Evolutionary conservation across 2,888 invertebrate species (phyloP).

Genomic region (Serrognathus titanus): DNA sequence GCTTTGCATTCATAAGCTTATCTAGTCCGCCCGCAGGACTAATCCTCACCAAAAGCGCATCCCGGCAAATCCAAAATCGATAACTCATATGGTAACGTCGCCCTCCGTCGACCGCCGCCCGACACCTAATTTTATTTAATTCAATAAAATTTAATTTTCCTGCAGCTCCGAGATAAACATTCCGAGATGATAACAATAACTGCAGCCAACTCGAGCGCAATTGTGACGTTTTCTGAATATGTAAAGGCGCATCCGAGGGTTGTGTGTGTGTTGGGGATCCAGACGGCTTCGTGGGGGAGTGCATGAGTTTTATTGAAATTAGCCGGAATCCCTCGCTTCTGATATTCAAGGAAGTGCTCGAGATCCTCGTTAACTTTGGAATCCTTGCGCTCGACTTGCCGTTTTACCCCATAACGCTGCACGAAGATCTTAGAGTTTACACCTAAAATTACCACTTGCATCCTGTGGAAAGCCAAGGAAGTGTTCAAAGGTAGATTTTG

Average conservation of each 20-base stretch:
- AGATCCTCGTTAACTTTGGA: not conserved
- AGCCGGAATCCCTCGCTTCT: conserved; percentile 2
- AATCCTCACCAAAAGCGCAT: conserved; percentile 37
- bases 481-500: too few relatives aligned
- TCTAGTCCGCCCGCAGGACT: conserved; percentile 36
- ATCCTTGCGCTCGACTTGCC: too few relatives aligned
- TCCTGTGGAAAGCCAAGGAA: too few relatives aligned
- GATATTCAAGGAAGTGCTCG: not conserved
- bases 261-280: conserved; percentile 18
- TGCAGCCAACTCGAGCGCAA: conserved; percentile 18
- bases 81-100: conserved; percentile 30
- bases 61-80: conserved; percentile 37
- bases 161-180: conserved; percentile 30
- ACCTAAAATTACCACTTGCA: too few relatives aligned
- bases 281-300: not conserved
- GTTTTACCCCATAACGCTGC: too few relatives aligned
- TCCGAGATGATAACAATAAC: conserved; percentile 20
- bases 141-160: conserved; percentile 27
- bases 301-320: conserved; percentile 10
- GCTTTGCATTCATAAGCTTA: conserved; percentile 39
- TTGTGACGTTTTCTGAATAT: conserved; percentile 16
- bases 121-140: conserved; percentile 31
- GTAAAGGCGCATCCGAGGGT: conserved; percentile 16
- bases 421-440: too few relatives aligned
- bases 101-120: conserved; percentile 11